These are phyloP conservation scores for Xestia xanthographa DNA, from an alignment of 2,888 invertebrate species.

Conservation along the genomic window DNA sequence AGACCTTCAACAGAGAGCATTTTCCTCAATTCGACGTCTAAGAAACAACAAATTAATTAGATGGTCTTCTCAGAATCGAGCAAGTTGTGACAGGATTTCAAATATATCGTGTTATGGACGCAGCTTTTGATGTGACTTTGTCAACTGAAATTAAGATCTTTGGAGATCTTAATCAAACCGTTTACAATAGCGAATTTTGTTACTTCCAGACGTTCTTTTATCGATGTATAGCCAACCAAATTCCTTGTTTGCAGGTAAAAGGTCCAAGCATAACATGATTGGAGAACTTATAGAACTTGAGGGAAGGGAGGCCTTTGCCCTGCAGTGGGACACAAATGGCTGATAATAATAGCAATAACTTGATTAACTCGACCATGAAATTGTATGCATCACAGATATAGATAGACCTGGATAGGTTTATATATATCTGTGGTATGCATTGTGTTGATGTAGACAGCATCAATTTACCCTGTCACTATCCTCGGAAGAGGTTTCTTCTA, in stretches of 20 bases:
- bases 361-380: neutral
- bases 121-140: conserved; percentile 15
- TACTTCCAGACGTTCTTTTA: neutral
- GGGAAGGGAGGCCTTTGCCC: too few relatives aligned
- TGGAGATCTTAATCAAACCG: neutral
- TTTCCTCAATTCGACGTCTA: conserved; percentile 47
- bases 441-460: neutral
- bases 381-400: neutral
- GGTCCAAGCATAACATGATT: neutral
- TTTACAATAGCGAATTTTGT: neutral
- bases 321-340: too few relatives aligned
- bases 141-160: neutral
- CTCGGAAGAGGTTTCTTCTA: neutral
- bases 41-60: conserved; percentile 56
- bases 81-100: conserved; percentile 20
- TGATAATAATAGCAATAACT: too few relatives aligned
- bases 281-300: too few relatives aligned
- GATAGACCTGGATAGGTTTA: too few relatives aligned
- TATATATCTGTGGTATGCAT: too few relatives aligned
- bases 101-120: conserved; percentile 27
- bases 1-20: conserved; percentile 22
- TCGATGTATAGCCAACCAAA: neutral
- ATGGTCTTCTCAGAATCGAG: conserved; percentile 46
- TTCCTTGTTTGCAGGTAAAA: neutral
- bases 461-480: neutral